A percentile compares a stretch with the other conserved stretches of the same genome.
These are phyloP conservation scores for Otolemur garnettii DNA, from an alignment of 2,113 vertebrate genomes.

Conservation along the genomic window DNA sequence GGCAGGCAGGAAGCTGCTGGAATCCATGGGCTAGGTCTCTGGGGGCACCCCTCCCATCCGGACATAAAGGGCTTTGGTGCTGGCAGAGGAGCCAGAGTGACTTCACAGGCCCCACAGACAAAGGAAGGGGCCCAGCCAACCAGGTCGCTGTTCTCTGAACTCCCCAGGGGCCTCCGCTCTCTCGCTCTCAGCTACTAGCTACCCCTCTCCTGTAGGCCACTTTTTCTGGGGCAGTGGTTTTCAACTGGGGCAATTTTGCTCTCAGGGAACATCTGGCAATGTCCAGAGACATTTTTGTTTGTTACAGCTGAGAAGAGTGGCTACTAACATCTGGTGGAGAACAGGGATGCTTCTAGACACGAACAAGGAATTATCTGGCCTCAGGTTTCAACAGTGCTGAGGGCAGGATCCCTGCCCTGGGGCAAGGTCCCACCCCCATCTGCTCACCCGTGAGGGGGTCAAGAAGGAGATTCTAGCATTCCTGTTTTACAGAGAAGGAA, in stretches of 20 bases:
- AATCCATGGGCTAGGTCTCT: slow-evolving; percentile 46
- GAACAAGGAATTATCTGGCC: background rate
- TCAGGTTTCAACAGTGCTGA: background rate
- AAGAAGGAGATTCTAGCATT: background rate
- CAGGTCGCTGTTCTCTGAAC: slow-evolving; percentile 48
- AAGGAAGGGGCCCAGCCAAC: slow-evolving; percentile 59
- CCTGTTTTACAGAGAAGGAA: background rate
- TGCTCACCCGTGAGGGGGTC: background rate
- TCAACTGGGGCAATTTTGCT: background rate
- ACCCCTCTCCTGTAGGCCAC: background rate
- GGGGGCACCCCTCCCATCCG: slow-evolving; percentile 50
- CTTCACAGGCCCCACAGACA: slow-evolving; percentile 69
- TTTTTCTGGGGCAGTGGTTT: background rate
- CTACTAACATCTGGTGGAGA: background rate
- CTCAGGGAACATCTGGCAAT: background rate
- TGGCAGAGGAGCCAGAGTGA: slow-evolving; percentile 59
- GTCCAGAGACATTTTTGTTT: background rate
- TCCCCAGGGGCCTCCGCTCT: slow-evolving; percentile 55
- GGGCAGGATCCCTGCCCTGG: background rate
- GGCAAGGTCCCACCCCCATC: background rate
- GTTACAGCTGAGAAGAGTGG: background rate
- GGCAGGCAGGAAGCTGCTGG: slow-evolving; percentile 59
- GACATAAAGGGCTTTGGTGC: slow-evolving; percentile 66
- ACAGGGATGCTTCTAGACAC: background rate
- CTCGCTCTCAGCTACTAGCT: background rate